Base-by-base conservation (phyloP, 2,888 invertebrate species). In the Hemaris fuciformis region DNA sequence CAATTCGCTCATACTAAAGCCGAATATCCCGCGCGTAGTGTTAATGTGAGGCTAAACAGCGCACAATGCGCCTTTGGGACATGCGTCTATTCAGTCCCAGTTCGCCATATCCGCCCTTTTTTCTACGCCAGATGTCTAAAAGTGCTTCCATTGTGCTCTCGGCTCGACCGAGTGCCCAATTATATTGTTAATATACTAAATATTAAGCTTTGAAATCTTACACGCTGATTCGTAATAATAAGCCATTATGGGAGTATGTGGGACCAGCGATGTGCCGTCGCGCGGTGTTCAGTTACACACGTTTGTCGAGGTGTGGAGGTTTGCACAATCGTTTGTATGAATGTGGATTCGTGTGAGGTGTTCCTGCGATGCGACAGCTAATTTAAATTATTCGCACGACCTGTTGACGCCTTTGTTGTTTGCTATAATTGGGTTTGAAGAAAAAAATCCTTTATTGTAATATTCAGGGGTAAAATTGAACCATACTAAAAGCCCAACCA, bases 141-240 rank as follows among this genome's bases (percentile, higher is more conserved):
- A 83, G 82, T 73, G 73, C 76, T 66, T 65, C 74, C 79, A 83
- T 89, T 88, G 87, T 88, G 74, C 64, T 64, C 72, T 71, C 66
- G 74, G 73, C 79, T 81, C 85, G 84, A 81, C 79, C 81, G 88
- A 87, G 81, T 91, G 85, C 90, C 91, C 92, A 91, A 91, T 92
- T 92, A 91, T 91, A 90, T 91, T 91, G 91, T 92, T 91, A 92
- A 92, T 92, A 90, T 90, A 82, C 79, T 89, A 88, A 91, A 91
- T 90, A 90, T 88, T 84, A 85, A 83, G 82, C 85, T 80, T 88
- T 87, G 89, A 88, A 90, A 91, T 88, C 83, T 83, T 81, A 90
- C 88, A 89, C 91, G 84, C 75, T 76, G 78, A 75, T 53, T 69
- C 62, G 70, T 79, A 84, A 91, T 91, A 92, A 92, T 92, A 90